Base-by-base conservation (phyloP, 2,113 vertebrate species). In the Hypanus sabinus region DNA sequence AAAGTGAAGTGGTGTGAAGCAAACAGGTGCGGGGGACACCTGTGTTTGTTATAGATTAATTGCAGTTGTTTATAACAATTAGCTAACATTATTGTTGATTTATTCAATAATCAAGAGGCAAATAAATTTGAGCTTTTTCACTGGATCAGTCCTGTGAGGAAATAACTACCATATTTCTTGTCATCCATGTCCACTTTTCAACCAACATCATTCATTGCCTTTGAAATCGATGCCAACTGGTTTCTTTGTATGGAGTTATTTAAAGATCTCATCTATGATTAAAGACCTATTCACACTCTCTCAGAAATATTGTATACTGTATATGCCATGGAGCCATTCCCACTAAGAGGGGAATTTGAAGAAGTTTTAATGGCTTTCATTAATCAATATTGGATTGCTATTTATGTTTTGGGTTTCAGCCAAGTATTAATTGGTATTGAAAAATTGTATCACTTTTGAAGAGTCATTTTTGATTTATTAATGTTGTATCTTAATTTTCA, bases 401-500 rank as follows among this genome's bases (percentile, higher is more conserved):
- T 62, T 62, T 65, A 60, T 83, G 30, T 62, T 87, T 87, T 87
- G 27, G 14, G 12, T 30, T 62, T 60, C 5, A 0, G 5, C 12
- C 3, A 6, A 14, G 27, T n/a, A 11, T 60, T 87, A 24, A 85
- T 88, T 10, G 30, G 83, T 62, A 88, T n/a, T 88, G 57, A n/a
- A 88, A 88, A 71, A 27, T 92, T 24, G 77, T 11, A 38, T 24
- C 22, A 71, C 62, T 92, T 71, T 71, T 38, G 90, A 70, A 92
- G 90, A 36, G 71, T 9, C 90, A 68, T 68, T 71, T 92, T 33
- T 71, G 20, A 22, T 71, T 71, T 46, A 38, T 20, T 71, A n/a
- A 38, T 38, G n/a, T n/a, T n/a, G 88, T 70, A 70, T 91, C 20
- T 20, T 75, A 38, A 94, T 95, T 94, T 93, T 71, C 95, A 97